phyloP scores from a whole-genome alignment of 2,113 vertebrate species.

The Cepphus grylle region DNA sequence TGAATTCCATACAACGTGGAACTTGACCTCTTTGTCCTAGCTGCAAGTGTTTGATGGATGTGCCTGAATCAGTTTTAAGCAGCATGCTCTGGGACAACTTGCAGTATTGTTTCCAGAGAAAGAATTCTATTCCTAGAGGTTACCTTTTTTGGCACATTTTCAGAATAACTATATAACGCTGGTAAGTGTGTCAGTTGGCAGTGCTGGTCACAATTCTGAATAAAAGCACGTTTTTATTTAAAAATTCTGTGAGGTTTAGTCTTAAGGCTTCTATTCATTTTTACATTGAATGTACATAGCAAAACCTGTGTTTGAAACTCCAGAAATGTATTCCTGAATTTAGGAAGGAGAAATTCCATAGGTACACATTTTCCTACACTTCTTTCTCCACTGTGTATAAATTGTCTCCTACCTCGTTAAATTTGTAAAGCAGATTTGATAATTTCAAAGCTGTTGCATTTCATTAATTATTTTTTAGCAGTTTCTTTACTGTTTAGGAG shows the following conservation, averaged over 20 bases:
- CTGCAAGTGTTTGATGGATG: not conserved
- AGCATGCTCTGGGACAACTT: not conserved
- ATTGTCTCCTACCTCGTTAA: not conserved
- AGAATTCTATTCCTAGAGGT: not conserved
- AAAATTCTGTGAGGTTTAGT: not conserved
- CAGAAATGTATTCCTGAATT: not conserved
- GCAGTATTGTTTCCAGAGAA: not conserved
- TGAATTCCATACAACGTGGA: not conserved
- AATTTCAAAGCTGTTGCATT: not conserved
- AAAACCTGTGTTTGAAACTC: not conserved
- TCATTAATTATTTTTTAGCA: not conserved
- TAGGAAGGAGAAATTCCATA: not conserved
- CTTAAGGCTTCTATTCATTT: not conserved
- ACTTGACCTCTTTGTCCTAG: not conserved
- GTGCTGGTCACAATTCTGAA: not conserved
- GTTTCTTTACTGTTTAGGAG: not conserved
- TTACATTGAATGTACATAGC: rapidly evolving
- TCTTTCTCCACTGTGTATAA: not conserved
- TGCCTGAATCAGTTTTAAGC: not conserved
- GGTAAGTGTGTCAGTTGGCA: not conserved
- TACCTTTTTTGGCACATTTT: not conserved
- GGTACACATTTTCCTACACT: not conserved
- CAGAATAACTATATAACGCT: not conserved
- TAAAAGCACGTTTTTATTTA: not conserved
- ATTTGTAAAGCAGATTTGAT: not conserved